Percentiles rank a stretch among this genome's conserved stretches.
phyloP scores from a whole-genome alignment of 2,888 invertebrate species.

The Nebria brevicollis region DNA sequence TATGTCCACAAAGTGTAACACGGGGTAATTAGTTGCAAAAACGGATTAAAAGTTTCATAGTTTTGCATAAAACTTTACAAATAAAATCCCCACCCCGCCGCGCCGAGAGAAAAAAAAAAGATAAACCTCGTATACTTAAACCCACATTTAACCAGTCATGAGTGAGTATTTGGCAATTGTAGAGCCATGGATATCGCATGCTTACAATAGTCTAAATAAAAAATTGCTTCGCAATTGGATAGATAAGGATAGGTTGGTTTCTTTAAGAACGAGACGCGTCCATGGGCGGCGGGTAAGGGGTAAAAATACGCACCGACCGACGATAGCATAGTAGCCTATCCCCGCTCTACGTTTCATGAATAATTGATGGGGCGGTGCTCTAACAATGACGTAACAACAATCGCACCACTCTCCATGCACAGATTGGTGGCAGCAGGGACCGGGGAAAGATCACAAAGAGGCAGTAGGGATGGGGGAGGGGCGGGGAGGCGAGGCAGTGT shows the following conservation, averaged over 20 bases:
- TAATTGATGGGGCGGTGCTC: constrained; percentile 61
- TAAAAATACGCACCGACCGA: neutral
- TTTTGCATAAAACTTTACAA: constrained; percentile 39
- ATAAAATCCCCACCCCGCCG: constrained; percentile 11
- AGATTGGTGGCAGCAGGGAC: constrained; percentile 59
- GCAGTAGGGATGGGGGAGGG: neutral
- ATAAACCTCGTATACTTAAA: too few species aligned
- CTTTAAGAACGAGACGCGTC: neutral
- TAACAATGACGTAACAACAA: constrained; percentile 49
- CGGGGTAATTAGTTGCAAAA: constrained; percentile 40
- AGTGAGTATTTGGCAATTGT: neutral
- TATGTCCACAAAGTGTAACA: neutral
- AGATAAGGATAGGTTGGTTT: neutral
- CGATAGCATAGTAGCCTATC: constrained; percentile 10
- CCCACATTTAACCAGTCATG: too few species aligned
- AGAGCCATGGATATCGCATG: neutral
- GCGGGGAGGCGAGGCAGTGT: neutral
- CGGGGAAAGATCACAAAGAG: constrained; percentile 9
- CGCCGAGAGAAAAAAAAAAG: neutral
- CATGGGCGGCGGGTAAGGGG: neutral
- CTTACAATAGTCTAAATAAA: neutral
- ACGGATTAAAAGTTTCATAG: constrained; percentile 45
- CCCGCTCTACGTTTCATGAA: constrained; percentile 54
- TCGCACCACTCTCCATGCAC: constrained; percentile 58
- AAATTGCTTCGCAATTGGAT: too few species aligned